phyloP scores from a whole-genome alignment of 2,797 vertebrate genomes.

The Sebastes steindachneri region DNA sequence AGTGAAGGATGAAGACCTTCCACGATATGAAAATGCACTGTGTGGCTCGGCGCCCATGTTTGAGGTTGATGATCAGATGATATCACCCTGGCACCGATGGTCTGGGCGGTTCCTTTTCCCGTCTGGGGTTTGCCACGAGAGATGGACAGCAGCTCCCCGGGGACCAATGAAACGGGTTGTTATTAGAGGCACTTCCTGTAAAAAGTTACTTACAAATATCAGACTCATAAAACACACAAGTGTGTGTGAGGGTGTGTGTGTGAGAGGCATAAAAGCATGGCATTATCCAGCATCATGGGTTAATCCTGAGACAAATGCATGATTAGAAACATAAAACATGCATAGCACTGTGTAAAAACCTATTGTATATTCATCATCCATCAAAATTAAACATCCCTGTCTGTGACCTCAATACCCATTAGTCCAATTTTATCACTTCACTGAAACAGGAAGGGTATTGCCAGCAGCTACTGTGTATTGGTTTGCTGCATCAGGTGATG shows the following conservation, averaged over 20 bases:
- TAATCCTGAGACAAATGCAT: constrained; percentile 28
- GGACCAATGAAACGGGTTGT: constrained; percentile 62
- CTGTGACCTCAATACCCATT: constrained; percentile 35
- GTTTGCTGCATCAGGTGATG: constrained; percentile 68
- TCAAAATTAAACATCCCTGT: constrained; percentile 17
- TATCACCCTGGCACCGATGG: constrained; percentile 72
- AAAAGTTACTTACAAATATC: constrained; percentile 77
- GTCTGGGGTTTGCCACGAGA: constrained; percentile 67
- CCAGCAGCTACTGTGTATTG: constrained; percentile 20
- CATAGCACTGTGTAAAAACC: neutral
- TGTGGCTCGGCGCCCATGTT: constrained; percentile 70
- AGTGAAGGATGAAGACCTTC: constrained; percentile 62
- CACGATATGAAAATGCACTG: constrained; percentile 78
- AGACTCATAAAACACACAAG: constrained; percentile 54
- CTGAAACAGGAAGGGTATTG: constrained; percentile 31
- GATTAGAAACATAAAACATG: constrained; percentile 7
- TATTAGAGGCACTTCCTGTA: constrained; percentile 71
- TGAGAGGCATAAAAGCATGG: neutral
- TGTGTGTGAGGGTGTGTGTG: neutral
- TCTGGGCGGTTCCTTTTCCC: constrained; percentile 72
- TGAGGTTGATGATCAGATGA: constrained; percentile 73
- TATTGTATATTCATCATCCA: neutral
- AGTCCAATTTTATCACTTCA: constrained; percentile 41
- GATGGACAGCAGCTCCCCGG: constrained; percentile 70
- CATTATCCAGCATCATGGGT: constrained; percentile 8